These are phyloP conservation scores for Campaea margaritaria DNA, from an alignment of 2,888 invertebrate genomes.

Conservation along the genomic window DNA sequence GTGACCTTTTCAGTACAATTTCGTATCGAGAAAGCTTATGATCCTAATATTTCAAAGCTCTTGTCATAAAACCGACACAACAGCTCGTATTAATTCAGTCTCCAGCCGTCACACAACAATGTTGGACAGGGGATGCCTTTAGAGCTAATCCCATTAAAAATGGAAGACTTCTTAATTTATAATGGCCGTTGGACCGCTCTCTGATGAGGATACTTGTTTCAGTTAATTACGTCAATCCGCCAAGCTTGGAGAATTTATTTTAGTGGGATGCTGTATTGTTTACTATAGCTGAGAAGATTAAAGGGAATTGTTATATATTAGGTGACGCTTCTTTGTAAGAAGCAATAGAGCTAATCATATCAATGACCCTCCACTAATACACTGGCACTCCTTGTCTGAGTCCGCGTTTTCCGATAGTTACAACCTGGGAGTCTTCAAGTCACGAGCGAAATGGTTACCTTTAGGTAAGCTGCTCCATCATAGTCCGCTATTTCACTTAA, in stretches of 20 bases:
- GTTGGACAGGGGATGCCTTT: constrained; percentile 37
- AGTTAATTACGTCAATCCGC: constrained; percentile 51
- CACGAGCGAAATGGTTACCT: too few species aligned
- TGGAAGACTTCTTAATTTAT: constrained; percentile 53
- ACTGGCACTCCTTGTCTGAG: too few species aligned
- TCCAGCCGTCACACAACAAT: constrained; percentile 31
- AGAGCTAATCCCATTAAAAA: constrained; percentile 51
- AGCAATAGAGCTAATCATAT: too few species aligned
- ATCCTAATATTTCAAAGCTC: constrained; percentile 13
- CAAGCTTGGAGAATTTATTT: constrained; percentile 17
- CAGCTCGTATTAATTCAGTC: constrained; percentile 24
- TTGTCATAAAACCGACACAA: constrained; percentile 26
- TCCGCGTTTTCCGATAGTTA: too few species aligned
- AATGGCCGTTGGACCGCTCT: constrained; percentile 47
- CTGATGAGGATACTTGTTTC: constrained; percentile 52
- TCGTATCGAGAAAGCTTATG: too few species aligned
- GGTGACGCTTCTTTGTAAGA: too few species aligned
- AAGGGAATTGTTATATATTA: background rate
- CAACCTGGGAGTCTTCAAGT: too few species aligned
- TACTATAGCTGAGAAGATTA: constrained; percentile 6
- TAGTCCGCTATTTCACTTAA: too few species aligned
- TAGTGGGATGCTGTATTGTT: constrained; percentile 19
- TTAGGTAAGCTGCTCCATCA: too few species aligned
- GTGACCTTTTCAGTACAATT: too few species aligned
- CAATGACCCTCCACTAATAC: too few species aligned